Evolutionary conservation across 2,888 invertebrate species (phyloP).

Genomic region (Melinopterus prodromus): DNA sequence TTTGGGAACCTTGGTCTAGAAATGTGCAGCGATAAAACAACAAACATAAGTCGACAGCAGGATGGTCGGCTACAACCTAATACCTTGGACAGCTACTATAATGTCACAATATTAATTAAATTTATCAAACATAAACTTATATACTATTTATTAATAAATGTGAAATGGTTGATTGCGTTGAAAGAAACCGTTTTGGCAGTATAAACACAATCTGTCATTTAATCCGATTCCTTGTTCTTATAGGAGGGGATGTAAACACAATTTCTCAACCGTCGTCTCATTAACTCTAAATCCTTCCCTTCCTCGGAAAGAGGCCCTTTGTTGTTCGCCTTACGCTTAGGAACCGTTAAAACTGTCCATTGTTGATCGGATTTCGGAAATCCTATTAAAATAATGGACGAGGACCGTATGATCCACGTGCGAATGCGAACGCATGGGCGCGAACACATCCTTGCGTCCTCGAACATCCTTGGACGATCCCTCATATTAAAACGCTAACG

Average conservation of each 20-base stretch:
- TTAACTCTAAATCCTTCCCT: constrained; percentile 19
- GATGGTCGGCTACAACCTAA: too few relatives aligned
- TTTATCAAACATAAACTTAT: too few relatives aligned
- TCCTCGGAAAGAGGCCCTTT: constrained; percentile 7
- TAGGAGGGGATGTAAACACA: constrained; percentile 16
- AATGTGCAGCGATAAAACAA: too few relatives aligned
- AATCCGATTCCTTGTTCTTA: neutral
- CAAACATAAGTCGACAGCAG: too few relatives aligned
- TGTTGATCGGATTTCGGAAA: constrained; percentile 44
- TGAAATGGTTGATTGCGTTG: too few relatives aligned
- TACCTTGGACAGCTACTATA: too few relatives aligned
- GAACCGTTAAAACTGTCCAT: constrained; percentile 34
- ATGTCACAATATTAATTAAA: too few relatives aligned
- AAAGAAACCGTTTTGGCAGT: neutral
- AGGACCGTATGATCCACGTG: constrained; percentile 30
- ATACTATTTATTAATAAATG: too few relatives aligned
- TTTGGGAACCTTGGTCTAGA: too few relatives aligned
- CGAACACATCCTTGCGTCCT: constrained; percentile 16
- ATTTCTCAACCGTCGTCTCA: constrained; percentile 25
- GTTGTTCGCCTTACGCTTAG: constrained; percentile 12
- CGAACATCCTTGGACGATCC: constrained; percentile 12
- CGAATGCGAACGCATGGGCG: constrained; percentile 22
- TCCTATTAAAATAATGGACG: constrained; percentile 45
- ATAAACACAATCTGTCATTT: constrained; percentile 13
- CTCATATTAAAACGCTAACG: constrained; percentile 32